Conservation (phyloP, 1,140 invertebrate species). For the Globodera ellingtonae region DNA sequence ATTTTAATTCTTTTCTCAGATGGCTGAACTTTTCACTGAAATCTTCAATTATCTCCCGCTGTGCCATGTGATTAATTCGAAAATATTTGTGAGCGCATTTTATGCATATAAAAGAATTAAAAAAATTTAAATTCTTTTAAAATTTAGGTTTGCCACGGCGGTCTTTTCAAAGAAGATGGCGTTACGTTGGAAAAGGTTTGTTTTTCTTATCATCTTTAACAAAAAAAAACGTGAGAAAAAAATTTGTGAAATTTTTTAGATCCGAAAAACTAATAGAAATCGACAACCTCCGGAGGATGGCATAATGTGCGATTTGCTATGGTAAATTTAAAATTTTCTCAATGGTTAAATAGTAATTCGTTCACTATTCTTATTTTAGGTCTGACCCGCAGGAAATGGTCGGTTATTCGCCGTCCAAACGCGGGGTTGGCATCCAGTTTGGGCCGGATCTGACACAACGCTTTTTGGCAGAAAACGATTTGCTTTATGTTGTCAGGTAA, state of each 20-base stretch:
- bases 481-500: conserved; percentile 60
- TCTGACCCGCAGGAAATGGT: conserved; percentile 88
- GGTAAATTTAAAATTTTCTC: neutral
- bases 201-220: conserved; percentile 14
- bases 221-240: neutral
- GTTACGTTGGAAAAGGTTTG: conserved; percentile 76
- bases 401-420: conserved; percentile 86
- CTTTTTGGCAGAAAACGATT: conserved; percentile 70
- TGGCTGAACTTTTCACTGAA: conserved; percentile 95
- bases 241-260: conserved; percentile 70
- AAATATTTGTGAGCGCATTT: conserved; percentile 76
- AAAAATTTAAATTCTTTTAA: no score
- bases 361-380: conserved; percentile 73
- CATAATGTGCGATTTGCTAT: conserved; percentile 86
- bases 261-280: conserved; percentile 83
- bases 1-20: conserved; percentile 65
- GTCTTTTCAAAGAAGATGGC: conserved; percentile 83
- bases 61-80: conserved; percentile 88
- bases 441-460: conserved; percentile 91
- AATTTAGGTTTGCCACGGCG: conserved; percentile 84
- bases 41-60: conserved; percentile 96
- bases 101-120: no score
- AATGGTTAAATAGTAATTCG: no score
- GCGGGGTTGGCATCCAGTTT: conserved; percentile 96
- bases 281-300: conserved; percentile 89